Percentiles rank a stretch among this genome's conserved stretches.
phyloP scores from a whole-genome alignment of 2,797 vertebrate species.

The Notolepis coatsorum region DNA sequence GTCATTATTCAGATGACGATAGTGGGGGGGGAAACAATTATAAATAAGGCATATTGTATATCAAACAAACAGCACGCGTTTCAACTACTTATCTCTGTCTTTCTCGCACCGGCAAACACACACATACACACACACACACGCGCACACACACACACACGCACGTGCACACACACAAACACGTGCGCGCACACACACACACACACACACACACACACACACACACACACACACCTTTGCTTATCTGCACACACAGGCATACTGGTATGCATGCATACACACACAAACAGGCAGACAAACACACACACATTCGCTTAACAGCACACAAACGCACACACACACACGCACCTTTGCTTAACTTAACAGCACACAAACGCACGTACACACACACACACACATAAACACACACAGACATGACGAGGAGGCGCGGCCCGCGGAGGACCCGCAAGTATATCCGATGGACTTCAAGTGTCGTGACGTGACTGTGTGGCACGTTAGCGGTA shows the following conservation, averaged over 20 bases:
- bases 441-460: slow-evolving; percentile 52
- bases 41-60: slow-evolving; percentile 16
- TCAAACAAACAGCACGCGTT: slow-evolving; percentile 16
- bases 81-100: slow-evolving; percentile 17
- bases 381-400: slow-evolving; percentile 7
- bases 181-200: neutral
- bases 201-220: slow-evolving; percentile 8
- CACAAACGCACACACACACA: slow-evolving; percentile 5
- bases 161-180: neutral
- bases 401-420: neutral
- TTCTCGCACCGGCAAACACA: slow-evolving; percentile 9
- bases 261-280: neutral
- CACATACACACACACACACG: neutral
- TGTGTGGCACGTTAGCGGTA: no score
- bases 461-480: slow-evolving; percentile 46
- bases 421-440: slow-evolving; percentile 5
- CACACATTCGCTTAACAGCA: neutral
- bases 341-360: neutral
- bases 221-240: slow-evolving; percentile 5
- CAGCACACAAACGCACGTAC: neutral
- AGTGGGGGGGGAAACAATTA: no score
- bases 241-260: slow-evolving; percentile 1
- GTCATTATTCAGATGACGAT: slow-evolving; percentile 3
- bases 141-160: slow-evolving; percentile 23
- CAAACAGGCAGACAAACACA: slow-evolving; percentile 26